Base-by-base conservation (phyloP, 2,888 invertebrate genomes). In the Acronicta aceris region DNA sequence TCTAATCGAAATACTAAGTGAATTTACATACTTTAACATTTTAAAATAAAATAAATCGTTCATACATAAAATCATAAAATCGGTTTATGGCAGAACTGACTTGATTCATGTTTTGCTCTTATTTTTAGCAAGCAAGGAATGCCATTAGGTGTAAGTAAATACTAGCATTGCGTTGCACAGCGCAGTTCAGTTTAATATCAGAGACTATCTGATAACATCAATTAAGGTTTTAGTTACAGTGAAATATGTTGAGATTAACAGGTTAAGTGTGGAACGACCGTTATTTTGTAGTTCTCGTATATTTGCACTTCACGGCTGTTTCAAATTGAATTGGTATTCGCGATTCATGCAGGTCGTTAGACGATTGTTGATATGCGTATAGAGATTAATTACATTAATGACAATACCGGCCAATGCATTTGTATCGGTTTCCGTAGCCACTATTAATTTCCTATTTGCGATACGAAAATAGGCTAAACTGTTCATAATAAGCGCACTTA, bases 231-330 rank as follows among this genome's bases (percentile, higher is more conserved):
- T 79, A 74, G 73, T 69, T 71, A 74, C 76, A 80, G 74, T 74
- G 73, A 80, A 75, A 74, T 78, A 72, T 75, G 74, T 61, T 58
- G 56, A 79, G 75, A 75, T 65, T 65, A 82, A 84, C 84, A 82
- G 81, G 79, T 82, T 79, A 82, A 82, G 84, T 82, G 81, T 79
- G 76, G 54, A 51, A 65, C 68, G 71, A 81, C 89, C 85, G 89
- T 87, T 89, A 88, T 79, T 81, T 81, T 75, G 81, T 81, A 79
- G 78, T 83, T 81, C 80, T 74, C 81, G 81, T 89, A 83, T 84
- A 85, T 84, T 86, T 83, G 83, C 83, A 81, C 74, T 84, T 80
- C 79, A 79, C 76, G 68, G 84, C 74, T 81, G 78, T 82, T 83
- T 83, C 81, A 83, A 84, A 87, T 82, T 78, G 81, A 84, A 83